A percentile compares a stretch with the other conserved stretches of the same genome.
These are phyloP conservation scores for Muntiacus muntjak DNA, from an alignment of 2,113 vertebrate species.

Conservation along the genomic window DNA sequence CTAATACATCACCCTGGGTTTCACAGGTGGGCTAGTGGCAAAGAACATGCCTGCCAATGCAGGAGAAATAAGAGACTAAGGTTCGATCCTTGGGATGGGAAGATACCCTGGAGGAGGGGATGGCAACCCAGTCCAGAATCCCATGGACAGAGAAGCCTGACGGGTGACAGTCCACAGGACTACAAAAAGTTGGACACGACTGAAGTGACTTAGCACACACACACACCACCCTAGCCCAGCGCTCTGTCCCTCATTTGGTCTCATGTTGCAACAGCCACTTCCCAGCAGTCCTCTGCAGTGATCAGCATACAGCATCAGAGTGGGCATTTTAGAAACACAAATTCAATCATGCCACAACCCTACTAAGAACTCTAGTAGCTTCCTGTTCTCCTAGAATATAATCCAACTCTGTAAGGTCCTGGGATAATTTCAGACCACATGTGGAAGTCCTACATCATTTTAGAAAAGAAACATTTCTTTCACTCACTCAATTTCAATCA, in stretches of 20 bases:
- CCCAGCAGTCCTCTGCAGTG: neutral
- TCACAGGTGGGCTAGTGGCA: neutral
- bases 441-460: neutral
- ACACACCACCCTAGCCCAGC: neutral
- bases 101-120: neutral
- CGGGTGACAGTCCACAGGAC: neutral
- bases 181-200: neutral
- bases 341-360: neutral
- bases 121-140: neutral
- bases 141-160: neutral
- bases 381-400: neutral
- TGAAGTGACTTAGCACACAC: neutral
- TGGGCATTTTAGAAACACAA: neutral
- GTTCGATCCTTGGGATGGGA: neutral
- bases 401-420: neutral
- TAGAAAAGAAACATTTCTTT: neutral
- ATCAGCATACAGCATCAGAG: neutral
- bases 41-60: neutral
- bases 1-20: neutral
- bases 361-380: neutral
- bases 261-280: neutral
- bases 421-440: neutral
- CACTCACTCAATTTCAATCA: neutral
- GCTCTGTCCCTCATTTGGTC: neutral
- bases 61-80: neutral